Base-by-base conservation (phyloP, 2,888 invertebrate species). In the Epinotia brunnichana region DNA sequence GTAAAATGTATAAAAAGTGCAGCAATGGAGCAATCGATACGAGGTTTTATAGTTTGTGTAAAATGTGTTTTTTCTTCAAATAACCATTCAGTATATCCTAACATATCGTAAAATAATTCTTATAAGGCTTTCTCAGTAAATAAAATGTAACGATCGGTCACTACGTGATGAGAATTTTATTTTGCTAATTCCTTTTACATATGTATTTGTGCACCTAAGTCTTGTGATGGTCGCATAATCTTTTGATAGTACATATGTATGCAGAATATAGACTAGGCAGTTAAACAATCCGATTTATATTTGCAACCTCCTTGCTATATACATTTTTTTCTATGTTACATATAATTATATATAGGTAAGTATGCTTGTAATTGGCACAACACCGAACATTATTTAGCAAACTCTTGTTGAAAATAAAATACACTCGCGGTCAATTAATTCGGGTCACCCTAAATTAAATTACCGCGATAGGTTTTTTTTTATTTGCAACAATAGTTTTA, bases 131-230 rank as follows among this genome's bases (percentile, higher is more conserved):
- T 57, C 57, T 51, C 44, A 19, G 57, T 2, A n/a, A 53, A 59
- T 70, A 70, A 70, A 64, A 64, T n/a, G 39, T 64, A 29, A 70
- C 64, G 64, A 70, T 51, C 21, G 24, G 21, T 39, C 15, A n/a
- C 17, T 35, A 57, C 70, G 63, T 70, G 63, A 63, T 35, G 51
- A 39, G 70, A 70, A 70, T 70, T 57, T 48, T 15, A 35, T 51
- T 59, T 19, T 21, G 21, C 35, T 13, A 15, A 51, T 69, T 60
- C 21, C 44, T 24, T 48, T 48, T 13, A 61, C 60, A 48, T 24
- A 24, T 21, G 2, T 29, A 62, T 51, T 19, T 10, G 7, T 35
- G 35, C 9, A 35, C 35, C 0, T 7, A 35, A n/a, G 35, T 7
- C 35, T 35, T 35, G 9, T 35, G 35, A 35, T 35, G 7, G 9